Percentiles rank a stretch among this genome's conserved stretches.
These are phyloP conservation scores for Zaprionus gabonicus DNA, from an alignment of 1,140 invertebrate species.

Conservation along the genomic window DNA sequence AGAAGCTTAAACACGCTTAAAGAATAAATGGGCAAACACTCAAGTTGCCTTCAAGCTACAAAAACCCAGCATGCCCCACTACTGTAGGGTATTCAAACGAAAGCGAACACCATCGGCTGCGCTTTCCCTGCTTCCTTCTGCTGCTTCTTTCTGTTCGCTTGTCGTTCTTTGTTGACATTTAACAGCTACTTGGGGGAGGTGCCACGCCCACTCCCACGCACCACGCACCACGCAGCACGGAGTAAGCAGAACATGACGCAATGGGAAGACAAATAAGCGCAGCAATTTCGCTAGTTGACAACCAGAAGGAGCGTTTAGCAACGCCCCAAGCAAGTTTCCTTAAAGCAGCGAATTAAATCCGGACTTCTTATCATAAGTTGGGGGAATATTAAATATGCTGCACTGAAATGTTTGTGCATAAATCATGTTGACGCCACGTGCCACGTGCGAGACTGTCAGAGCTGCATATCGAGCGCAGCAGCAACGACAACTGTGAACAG, in stretches of 20 bases:
- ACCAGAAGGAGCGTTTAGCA: neutral
- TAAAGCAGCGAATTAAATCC: constrained; percentile 6
- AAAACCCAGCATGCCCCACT: neutral
- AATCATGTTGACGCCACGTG: constrained; percentile 32
- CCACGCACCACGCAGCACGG: neutral
- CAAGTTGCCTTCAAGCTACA: neutral
- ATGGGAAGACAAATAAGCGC: constrained; percentile 7
- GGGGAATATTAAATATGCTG: neutral
- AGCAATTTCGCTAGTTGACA: neutral
- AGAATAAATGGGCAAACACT: constrained; percentile 1
- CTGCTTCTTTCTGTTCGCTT: constrained; percentile 1
- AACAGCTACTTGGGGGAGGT: constrained; percentile 7
- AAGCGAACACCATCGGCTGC: neutral
- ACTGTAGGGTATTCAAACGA: neutral
- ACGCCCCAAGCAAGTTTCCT: neutral
- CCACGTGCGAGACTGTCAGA: neutral
- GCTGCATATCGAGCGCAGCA: constrained; percentile 12
- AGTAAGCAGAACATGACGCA: constrained; percentile 23
- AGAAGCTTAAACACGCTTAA: neutral
- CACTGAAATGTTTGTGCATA: neutral
- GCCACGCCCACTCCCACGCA: constrained; percentile 10
- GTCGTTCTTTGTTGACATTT: constrained; percentile 23
- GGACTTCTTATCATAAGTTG: neutral
- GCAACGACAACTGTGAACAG: neutral
- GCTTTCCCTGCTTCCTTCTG: neutral